A percentile compares a stretch with the other conserved stretches of the same genome.
phyloP scores from a whole-genome alignment of 53 echinoderm and acorn worm genomes.

The Glandiceps talaboti region DNA sequence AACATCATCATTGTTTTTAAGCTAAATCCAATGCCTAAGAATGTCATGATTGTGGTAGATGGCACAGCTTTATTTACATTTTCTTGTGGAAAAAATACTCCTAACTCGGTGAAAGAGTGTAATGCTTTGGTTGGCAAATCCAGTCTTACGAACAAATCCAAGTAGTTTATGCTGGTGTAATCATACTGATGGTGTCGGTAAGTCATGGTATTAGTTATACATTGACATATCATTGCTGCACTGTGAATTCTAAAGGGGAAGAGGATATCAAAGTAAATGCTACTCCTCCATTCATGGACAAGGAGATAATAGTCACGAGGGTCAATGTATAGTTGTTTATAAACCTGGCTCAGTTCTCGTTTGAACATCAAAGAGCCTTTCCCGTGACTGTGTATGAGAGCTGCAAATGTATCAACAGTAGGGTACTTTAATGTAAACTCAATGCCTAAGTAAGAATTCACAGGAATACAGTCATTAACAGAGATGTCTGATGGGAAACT shows the following conservation, averaged over 20 bases:
- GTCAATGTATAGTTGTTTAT: neutral
- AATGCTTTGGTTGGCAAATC: neutral
- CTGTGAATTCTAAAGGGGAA: neutral
- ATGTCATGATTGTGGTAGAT: neutral
- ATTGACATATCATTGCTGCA: neutral
- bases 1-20: neutral
- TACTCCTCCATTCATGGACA: neutral
- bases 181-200: neutral
- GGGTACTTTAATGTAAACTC: neutral
- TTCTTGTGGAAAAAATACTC: neutral
- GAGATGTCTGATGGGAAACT: neutral
- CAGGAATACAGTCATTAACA: neutral
- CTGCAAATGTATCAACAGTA: neutral
- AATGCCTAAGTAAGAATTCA: neutral
- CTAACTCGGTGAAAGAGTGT: neutral
- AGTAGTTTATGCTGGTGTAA: neutral
- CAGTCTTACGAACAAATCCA: neutral
- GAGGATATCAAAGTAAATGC: neutral
- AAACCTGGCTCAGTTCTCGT: neutral
- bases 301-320: neutral
- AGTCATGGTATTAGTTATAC: neutral
- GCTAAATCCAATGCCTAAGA: neutral
- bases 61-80: neutral
- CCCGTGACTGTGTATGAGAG: neutral
- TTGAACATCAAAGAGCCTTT: neutral